Conservation (phyloP, 2,888 invertebrate species). For the Archips xylosteana region DNA sequence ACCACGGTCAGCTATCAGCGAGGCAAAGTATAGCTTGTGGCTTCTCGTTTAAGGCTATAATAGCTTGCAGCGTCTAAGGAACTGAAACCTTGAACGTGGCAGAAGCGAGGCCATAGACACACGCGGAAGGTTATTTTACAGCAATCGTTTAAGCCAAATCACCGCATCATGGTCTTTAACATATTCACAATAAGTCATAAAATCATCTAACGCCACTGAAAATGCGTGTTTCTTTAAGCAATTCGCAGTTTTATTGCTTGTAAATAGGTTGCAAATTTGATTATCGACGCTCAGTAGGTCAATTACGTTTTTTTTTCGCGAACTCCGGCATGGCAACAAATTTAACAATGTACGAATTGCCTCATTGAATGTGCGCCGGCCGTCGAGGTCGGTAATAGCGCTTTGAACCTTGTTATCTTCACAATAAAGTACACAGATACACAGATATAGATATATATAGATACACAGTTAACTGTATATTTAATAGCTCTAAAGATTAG, state of each 20-base stretch:
- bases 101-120: conserved; percentile 68
- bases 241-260: conserved; percentile 21
- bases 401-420: conserved; percentile 14
- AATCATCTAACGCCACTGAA: conserved; percentile 7
- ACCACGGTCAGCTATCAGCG: conserved; percentile 15
- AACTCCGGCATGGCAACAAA: conserved; percentile 38
- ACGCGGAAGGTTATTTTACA: conserved; percentile 68
- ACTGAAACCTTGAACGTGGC: conserved; percentile 78
- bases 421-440: neutral
- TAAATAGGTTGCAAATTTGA: conserved; percentile 35
- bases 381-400: conserved; percentile 2
- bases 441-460: too few relatives aligned
- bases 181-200: conserved; percentile 8
- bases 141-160: conserved; percentile 33
- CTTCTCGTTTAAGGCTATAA: conserved; percentile 30
- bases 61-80: conserved; percentile 45
- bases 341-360: conserved; percentile 39
- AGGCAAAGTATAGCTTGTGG: neutral
- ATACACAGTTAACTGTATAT: conserved; percentile 31
- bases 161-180: conserved; percentile 16
- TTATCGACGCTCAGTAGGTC: conserved; percentile 49
- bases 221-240: neutral
- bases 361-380: conserved; percentile 26
- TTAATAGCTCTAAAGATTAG: conserved; percentile 26
- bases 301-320: conserved; percentile 40